Conservation (phyloP, 2,797 vertebrate species). For the Morelia viridis region DNA sequence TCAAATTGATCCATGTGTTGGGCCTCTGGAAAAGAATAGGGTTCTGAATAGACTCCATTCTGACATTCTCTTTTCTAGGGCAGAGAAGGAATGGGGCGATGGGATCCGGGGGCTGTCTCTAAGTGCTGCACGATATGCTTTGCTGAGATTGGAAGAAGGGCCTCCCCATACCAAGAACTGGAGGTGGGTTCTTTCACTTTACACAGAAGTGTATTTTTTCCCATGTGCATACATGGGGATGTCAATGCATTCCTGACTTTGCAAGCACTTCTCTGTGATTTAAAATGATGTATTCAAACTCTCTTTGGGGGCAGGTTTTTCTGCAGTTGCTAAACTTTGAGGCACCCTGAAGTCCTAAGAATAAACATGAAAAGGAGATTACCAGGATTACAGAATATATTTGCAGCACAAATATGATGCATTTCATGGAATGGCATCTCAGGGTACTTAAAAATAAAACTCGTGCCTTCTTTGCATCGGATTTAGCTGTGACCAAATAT, state of each 20-base stretch:
- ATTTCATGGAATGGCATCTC: neutral
- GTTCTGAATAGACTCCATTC: neutral
- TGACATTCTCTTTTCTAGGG: slow-evolving; percentile 73
- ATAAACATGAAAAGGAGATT: neutral
- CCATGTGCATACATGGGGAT: neutral
- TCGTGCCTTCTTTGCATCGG: neutral
- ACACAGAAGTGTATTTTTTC: neutral
- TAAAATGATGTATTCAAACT: neutral
- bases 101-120: slow-evolving; percentile 95
- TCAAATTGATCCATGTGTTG: too few species aligned
- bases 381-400: neutral
- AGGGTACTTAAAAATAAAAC: neutral
- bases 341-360: neutral
- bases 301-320: neutral
- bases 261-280: neutral
- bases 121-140: slow-evolving; percentile 90
- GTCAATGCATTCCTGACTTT: neutral
- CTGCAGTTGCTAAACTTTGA: neutral
- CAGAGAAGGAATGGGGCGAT: slow-evolving; percentile 98
- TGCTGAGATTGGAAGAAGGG: slow-evolving; percentile 90
- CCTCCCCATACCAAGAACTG: slow-evolving; percentile 99
- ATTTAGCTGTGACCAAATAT: neutral
- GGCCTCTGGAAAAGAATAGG: neutral
- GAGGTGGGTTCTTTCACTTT: slow-evolving; percentile 76
- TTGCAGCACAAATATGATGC: neutral